Evolutionary conservation across 1,140 invertebrate genomes (phyloP).

Genomic region (Drosophila insularis): DNA sequence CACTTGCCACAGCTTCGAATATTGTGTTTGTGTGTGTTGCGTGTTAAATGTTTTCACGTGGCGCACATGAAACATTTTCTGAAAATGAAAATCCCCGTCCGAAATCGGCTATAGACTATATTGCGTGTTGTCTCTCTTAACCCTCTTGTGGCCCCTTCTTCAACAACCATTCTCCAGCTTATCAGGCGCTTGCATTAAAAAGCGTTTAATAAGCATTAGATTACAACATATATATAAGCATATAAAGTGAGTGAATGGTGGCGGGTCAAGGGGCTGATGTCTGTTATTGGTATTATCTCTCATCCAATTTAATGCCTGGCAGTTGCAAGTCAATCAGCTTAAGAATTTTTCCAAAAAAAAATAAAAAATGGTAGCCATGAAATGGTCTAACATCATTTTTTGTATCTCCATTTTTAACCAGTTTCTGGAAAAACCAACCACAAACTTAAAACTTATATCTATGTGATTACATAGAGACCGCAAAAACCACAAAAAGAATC

Average conservation of each 20-base stretch:
- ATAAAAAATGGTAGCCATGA: background rate
- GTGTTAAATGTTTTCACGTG: conserved; percentile 76
- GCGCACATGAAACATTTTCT: conserved; percentile 42
- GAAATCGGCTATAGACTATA: conserved; percentile 25
- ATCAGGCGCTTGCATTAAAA: conserved; percentile 67
- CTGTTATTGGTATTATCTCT: conserved; percentile 5
- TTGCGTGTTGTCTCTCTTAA: conserved; percentile 38
- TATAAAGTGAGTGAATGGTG: background rate
- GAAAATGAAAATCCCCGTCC: conserved; percentile 39
- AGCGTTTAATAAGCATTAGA: conserved; percentile 81
- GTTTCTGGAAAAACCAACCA: conserved; percentile 6
- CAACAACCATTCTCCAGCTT: conserved; percentile 22
- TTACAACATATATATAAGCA: conserved; percentile 55
- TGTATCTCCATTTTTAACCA: background rate
- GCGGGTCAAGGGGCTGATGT: background rate
- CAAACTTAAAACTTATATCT: too few species aligned
- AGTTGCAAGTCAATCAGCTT: conserved; percentile 17
- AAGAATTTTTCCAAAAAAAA: background rate
- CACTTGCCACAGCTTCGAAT: conserved; percentile 65
- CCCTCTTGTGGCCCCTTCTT: background rate
- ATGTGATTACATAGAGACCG: conserved; percentile 2
- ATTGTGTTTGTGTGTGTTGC: conserved; percentile 41
- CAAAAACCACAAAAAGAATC: conserved; percentile 6
- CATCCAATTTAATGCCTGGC: background rate
- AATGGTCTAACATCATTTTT: background rate